Evolutionary conservation across 2,888 invertebrate genomes (phyloP), one percentile per base, ranked within the genome.

Genomic region (Synergus itoensis): DNA sequence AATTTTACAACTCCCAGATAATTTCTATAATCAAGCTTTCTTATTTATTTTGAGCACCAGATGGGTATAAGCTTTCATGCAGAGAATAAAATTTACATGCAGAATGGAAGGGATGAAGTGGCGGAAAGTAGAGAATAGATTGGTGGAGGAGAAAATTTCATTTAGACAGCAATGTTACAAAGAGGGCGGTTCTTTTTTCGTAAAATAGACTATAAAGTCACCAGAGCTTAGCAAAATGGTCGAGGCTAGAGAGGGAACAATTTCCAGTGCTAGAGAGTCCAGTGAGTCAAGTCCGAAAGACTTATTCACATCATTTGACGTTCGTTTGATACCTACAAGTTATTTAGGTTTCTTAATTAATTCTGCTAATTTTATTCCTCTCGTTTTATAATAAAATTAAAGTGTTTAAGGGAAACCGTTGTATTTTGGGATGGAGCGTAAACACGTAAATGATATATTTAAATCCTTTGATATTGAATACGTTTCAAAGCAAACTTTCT

Each of bases 91-190:
- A 48, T 73, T 73, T 53, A 73, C 48, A 73, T 73, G n/a, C 4
- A 28, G 48, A 53, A n/a, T 28, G 53, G 28, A 73, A 48, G 73
- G 48, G 41, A 18, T 41, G 18, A 65, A 65, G 41, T 65, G 18
- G 18, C 18, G 36, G 65, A 11, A 28, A 41, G 73, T 53, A 21
- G n/a, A 53, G 48, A 11, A 28, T 3, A 36, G 21, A 16, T 48
- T 48, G 28, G n/a, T 9, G 28, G 53, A 53, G 28, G n/a, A 73
- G 73, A 73, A 73, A 73, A 73, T 73, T 73, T 73, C 73, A 73
- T 73, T 73, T 53, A 11, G 16, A 53, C 48, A 53, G 73, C 36
- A 73, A 73, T 53, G 53, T 53, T 16, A 36, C 11, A 73, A 73
- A 73, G 53, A 53, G 69, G 36, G 53, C 16, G n/a, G 45, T n/a